Evolutionary conservation across 2,113 vertebrate species (phyloP).

Genomic region (Glaucomys volans): DNA sequence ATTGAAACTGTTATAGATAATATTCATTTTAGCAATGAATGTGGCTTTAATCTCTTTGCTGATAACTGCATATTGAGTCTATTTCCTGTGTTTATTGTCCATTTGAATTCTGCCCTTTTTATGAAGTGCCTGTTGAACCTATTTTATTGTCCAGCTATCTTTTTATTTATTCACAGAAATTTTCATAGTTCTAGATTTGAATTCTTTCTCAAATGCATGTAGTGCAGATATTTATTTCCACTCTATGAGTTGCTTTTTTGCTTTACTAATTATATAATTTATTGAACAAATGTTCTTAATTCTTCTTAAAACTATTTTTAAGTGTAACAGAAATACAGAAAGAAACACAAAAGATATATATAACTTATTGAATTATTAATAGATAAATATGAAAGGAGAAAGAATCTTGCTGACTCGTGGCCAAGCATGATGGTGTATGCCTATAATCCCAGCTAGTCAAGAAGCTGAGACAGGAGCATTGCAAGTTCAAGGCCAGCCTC

Average conservation of each 20-base stretch:
- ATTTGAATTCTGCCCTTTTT: neutral
- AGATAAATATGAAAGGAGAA: neutral
- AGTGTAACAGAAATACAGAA: neutral
- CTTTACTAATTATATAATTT: neutral
- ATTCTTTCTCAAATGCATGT: neutral
- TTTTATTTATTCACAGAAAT: conserved; percentile 18
- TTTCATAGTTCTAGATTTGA: neutral
- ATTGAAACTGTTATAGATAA: neutral
- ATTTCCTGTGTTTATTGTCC: neutral
- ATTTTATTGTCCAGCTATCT: neutral
- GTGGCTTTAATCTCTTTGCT: neutral
- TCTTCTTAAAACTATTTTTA: neutral
- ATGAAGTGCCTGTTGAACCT: neutral
- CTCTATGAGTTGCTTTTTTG: neutral
- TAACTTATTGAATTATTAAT: neutral
- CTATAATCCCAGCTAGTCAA: neutral
- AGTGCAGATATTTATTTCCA: neutral
- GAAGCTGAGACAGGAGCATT: too few species aligned
- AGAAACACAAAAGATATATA: neutral
- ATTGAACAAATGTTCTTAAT: neutral
- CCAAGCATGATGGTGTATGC: too few species aligned
- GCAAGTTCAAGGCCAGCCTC: neutral
- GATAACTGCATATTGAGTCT: neutral
- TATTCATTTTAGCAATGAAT: neutral
- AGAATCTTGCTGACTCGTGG: neutral